Evolutionary conservation across 2,888 invertebrate species (phyloP).

Genomic region (Blera fallax): DNA sequence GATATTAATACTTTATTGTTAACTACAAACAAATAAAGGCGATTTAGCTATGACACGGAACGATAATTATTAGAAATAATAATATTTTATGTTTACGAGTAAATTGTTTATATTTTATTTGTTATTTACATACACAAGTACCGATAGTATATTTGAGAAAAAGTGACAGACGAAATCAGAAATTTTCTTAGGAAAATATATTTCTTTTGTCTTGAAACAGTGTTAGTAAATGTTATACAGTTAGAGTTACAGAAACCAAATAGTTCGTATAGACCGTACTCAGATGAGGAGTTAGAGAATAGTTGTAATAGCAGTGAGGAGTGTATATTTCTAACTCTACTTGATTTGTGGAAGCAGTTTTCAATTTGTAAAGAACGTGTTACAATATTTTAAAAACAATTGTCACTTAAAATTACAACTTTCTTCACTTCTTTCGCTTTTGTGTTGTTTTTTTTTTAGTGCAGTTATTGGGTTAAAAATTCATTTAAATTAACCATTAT

Average conservation of each 20-base stretch:
- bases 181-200: background rate
- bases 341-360: background rate
- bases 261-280: background rate
- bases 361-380: background rate
- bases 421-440: background rate
- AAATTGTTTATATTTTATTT: background rate
- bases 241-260: background rate
- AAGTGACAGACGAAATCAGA: background rate
- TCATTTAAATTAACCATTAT: background rate
- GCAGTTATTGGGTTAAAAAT: too few relatives aligned
- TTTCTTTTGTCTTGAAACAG: background rate
- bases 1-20: constrained; percentile 48
- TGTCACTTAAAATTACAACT: background rate
- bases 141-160: background rate
- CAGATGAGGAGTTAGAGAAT: background rate
- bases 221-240: background rate
- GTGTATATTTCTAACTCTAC: background rate
- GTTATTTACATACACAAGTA: constrained; percentile 38
- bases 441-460: too few relatives aligned
- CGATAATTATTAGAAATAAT: constrained; percentile 26
- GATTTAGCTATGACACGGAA: constrained; percentile 46
- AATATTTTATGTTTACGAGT: background rate
- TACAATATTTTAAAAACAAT: background rate
- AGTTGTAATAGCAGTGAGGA: background rate
- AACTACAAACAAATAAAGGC: constrained; percentile 60